Base-by-base conservation (phyloP, 2,888 invertebrate genomes). In the Pinctada fucata region DNA sequence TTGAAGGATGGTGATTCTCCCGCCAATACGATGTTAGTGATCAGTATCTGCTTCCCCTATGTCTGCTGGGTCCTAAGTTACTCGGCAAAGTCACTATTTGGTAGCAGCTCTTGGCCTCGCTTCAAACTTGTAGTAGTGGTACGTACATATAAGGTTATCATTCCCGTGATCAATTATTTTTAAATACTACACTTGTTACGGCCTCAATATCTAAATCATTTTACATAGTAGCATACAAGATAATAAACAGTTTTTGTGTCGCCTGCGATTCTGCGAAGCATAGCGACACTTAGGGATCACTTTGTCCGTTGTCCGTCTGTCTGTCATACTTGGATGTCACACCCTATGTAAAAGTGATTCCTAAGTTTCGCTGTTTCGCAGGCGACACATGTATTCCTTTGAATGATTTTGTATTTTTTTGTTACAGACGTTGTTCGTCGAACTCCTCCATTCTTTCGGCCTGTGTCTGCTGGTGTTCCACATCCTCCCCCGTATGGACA, bases 21-120 rank as follows among this genome's bases (percentile, higher is more conserved):
- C 1, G 77, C 82, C 2, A 82, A 85, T 75, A 87, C 86, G 6
- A 84, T 96, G 85, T 93, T 98, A 72, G 93, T 98, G 74, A 95
- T 97, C 84, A 96, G 96, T 4, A 97, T 97, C 90, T 95, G 96
- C 63, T 95, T 97, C 76, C 98, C 98, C 0, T 98, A 98, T 93
- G 93, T 97, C 77, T 97, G 97, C 75, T 95, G 97, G n/a, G 94
- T 97, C 75, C 95, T 98, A 88, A 83, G 84, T 45, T 89, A 89
- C 81, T 79, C 88, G 10, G 86, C 84, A 31, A 87, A 88, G 76
- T 87, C 89, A 3, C n/a, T 89, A 74, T 91, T 91, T 79, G 90
- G 90, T 64, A 88, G 88, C 66, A 85, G 83, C 67, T 85, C 87
- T 5, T 90, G 90, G 90, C 90, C 90, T 3, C 84, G 87, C 3